These are phyloP conservation scores for Rynchops niger DNA, from an alignment of 2,113 vertebrate species.

Conservation along the genomic window DNA sequence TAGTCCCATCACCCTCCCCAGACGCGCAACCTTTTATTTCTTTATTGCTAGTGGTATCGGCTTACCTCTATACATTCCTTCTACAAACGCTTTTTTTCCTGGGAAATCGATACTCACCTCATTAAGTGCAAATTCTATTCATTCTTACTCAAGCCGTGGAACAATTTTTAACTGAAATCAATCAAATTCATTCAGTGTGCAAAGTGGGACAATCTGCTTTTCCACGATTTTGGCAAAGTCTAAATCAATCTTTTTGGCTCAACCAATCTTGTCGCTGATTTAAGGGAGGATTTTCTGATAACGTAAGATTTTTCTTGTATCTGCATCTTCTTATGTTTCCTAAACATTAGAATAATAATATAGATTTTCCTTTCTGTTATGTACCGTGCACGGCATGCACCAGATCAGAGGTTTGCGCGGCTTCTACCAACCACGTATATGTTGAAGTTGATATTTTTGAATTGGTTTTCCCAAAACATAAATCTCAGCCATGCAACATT, in stretches of 20 bases:
- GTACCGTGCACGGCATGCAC: not conserved
- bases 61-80: not conserved
- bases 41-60: not conserved
- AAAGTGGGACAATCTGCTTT: not conserved
- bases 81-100: not conserved
- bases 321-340: not conserved
- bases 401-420: not conserved
- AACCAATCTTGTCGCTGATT: not conserved
- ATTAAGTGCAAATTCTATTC: not conserved
- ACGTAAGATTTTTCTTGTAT: not conserved
- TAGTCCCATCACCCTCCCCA: not conserved
- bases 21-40: not conserved
- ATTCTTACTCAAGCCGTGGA: not conserved
- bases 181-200: not conserved
- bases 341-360: not conserved
- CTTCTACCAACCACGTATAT: not conserved
- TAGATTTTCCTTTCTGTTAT: not conserved
- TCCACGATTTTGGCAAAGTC: not conserved
- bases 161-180: not conserved
- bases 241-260: not conserved
- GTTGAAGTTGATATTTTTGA: not conserved
- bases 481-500: not conserved
- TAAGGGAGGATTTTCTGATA: not conserved
- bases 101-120: not conserved
- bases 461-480: not conserved